A percentile compares a stretch with the other conserved stretches of the same genome.
These are phyloP conservation scores for Andrena marginata DNA, from an alignment of 2,888 invertebrate species.

Conservation along the genomic window DNA sequence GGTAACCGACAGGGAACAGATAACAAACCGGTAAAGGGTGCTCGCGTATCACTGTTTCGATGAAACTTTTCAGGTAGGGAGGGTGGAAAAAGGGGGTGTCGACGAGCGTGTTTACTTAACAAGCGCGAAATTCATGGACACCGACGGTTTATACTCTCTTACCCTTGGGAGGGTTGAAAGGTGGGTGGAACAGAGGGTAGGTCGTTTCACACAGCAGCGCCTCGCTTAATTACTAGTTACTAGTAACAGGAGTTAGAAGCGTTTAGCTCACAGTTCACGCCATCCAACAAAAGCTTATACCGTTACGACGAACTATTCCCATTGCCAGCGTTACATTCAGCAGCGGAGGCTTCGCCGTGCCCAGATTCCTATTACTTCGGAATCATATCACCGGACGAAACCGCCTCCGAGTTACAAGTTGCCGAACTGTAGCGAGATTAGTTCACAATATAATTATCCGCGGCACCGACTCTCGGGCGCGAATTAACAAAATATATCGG, in stretches of 20 bases:
- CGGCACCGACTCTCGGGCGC: slow-evolving; percentile 39
- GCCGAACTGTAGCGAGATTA: slow-evolving; percentile 59
- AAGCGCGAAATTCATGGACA: slow-evolving; percentile 58
- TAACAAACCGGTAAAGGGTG: neutral
- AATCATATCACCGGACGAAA: slow-evolving; percentile 68
- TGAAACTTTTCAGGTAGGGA: neutral
- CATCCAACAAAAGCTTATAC: slow-evolving; percentile 75
- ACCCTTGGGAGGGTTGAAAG: slow-evolving; percentile 61
- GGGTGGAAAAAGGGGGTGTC: neutral
- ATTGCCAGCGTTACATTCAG: slow-evolving; percentile 69
- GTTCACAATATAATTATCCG: slow-evolving; percentile 66
- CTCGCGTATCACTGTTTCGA: slow-evolving; percentile 5
- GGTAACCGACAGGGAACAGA: neutral
- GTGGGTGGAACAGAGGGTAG: slow-evolving; percentile 62
- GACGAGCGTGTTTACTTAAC: slow-evolving; percentile 38
- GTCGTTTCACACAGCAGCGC: slow-evolving; percentile 81
- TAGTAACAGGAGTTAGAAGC: slow-evolving; percentile 80
- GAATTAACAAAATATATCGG: slow-evolving; percentile 59
- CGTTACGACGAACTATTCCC: slow-evolving; percentile 73
- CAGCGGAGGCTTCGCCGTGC: slow-evolving; percentile 59
- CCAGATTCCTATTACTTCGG: slow-evolving; percentile 69
- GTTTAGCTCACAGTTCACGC: slow-evolving; percentile 79
- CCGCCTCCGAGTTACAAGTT: slow-evolving; percentile 59
- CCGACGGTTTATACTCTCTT: slow-evolving; percentile 60
- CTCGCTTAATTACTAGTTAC: slow-evolving; percentile 82